Evolutionary conservation across 2,888 invertebrate genomes (phyloP).

Genomic region (Ormyrus pomaceus): DNA sequence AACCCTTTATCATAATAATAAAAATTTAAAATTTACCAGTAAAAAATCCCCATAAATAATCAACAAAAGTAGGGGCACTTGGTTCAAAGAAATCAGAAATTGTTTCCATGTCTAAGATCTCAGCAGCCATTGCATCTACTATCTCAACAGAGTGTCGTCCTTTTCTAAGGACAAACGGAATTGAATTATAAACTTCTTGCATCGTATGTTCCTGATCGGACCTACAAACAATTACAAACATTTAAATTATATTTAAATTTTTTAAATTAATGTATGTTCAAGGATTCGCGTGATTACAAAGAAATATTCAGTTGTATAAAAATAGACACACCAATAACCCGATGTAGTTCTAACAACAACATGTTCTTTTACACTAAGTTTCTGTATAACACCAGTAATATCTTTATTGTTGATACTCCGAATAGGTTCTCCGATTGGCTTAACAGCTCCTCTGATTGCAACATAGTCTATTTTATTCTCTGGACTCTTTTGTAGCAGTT

Average conservation of each 20-base stretch:
- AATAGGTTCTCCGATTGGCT: constrained; percentile 86
- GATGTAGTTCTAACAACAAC: constrained; percentile 88
- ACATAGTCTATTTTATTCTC: constrained; percentile 84
- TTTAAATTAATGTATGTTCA: not conserved
- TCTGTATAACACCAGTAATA: constrained; percentile 87
- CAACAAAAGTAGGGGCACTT: constrained; percentile 84
- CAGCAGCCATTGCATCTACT: constrained; percentile 85
- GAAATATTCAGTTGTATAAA: not conserved
- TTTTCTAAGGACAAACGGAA: constrained; percentile 85
- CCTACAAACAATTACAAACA: constrained; percentile 67
- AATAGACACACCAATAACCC: constrained; percentile 83
- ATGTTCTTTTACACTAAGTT: constrained; percentile 88
- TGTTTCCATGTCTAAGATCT: constrained; percentile 87
- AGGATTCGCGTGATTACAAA: not conserved
- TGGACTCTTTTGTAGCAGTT: constrained; percentile 80
- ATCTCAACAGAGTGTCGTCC: constrained; percentile 83
- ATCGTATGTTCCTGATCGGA: constrained; percentile 88
- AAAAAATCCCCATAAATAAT: constrained; percentile 91
- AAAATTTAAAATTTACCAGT: constrained; percentile 76
- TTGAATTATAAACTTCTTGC: constrained; percentile 86
- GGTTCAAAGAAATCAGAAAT: constrained; percentile 91
- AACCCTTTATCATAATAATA: not conserved
- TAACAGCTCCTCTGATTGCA: constrained; percentile 85
- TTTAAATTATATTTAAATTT: not conserved
- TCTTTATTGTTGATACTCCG: constrained; percentile 84